Evolutionary conservation across 1,140 invertebrate species (phyloP), one percentile per base, ranked within the genome.

Genomic region (Brachionus sp.): DNA sequence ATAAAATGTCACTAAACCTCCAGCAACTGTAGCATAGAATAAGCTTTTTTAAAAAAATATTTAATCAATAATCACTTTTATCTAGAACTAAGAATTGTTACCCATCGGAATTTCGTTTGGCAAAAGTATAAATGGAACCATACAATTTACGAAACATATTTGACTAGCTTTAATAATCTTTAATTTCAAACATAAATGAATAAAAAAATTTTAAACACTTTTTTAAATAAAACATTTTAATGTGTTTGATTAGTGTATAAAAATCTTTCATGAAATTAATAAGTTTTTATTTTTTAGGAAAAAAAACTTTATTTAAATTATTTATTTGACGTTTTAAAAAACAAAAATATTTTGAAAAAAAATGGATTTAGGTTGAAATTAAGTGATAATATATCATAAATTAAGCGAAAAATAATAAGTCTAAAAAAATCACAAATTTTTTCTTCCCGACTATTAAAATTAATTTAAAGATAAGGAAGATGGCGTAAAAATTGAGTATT

Each of bases 21-120:
- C 50, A 39, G 10, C 77, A 10, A 35, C 77, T 19, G 37, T 25
- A 3, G 33, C 33, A 62, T 80, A 80, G 33, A 62, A 80, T 13
- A 80, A n/a, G 2, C 77, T 80, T 19, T 10, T 13, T 13, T 6
- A 3, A 39, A 9, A n/a, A 3, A 37, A 25, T 13, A 75, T 42
- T 16, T 66, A 13, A 3, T 62, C 7, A 16, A 62, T 12, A 16
- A 23, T 62, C 2, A 62, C 6, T 23, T 62, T 62, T 3, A 5
- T 62, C 5, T 46, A 46, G n/a, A 1, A 46, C 5, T 62, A 62
- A 62, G 6, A 62, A 19, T 16, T 1, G 9, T 80, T 80, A 80
- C 77, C 77, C 50, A 19, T 80, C 35, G 7, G 77, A 80, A 37
- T 80, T 80, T 62, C 39, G 33, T 44, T 80, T 80, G 12, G 16